Conservation (phyloP, 1,140 invertebrate species). For the Odontomachus brunneus region DNA sequence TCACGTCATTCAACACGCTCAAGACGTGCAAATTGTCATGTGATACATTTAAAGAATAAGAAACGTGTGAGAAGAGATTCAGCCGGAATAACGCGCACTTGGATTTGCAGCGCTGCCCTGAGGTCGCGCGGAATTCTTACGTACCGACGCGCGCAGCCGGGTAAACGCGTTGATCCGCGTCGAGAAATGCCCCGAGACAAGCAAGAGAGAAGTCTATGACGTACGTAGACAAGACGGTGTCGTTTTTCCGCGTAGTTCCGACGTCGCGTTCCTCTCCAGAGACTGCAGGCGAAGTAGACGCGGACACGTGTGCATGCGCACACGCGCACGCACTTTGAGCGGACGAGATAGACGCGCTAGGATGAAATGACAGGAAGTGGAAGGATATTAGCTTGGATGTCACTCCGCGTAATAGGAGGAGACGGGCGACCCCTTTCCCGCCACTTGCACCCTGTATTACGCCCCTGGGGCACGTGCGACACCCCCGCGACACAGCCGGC, state of each 20-base stretch:
- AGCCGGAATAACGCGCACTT: too few species aligned
- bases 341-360: constrained; percentile 65
- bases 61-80: too few species aligned
- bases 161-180: not conserved
- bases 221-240: constrained; percentile 58
- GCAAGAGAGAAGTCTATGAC: not conserved
- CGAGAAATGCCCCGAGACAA: not conserved
- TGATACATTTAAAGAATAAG: too few species aligned
- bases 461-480: constrained; percentile 66
- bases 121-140: not conserved
- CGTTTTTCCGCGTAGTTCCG: constrained; percentile 48
- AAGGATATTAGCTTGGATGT: constrained; percentile 82
- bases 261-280: too few species aligned
- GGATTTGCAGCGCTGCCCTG: too few species aligned
- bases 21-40: too few species aligned
- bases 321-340: constrained; percentile 25
- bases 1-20: too few species aligned
- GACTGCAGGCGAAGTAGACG: too few species aligned
- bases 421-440: constrained; percentile 60
- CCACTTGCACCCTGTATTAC: constrained; percentile 60
- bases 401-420: constrained; percentile 75
- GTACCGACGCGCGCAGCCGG: not conserved
- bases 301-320: too few species aligned
- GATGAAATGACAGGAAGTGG: constrained; percentile 79
- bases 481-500: constrained; percentile 41